Evolutionary conservation across 2,797 vertebrate genomes (phyloP).

Genomic region (Ptychadena robeensis): DNA sequence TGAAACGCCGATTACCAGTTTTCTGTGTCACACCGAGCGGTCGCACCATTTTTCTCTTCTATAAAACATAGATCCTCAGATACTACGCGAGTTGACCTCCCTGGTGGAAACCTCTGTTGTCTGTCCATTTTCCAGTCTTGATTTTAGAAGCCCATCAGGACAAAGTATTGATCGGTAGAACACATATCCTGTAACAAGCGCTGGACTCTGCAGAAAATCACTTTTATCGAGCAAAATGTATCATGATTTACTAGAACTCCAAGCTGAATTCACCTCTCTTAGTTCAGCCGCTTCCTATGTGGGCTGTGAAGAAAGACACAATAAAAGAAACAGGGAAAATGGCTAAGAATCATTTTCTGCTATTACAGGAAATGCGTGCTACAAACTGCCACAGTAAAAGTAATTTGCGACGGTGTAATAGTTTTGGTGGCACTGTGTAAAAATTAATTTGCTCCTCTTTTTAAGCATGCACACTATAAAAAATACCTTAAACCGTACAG

Average conservation of each 20-base stretch:
- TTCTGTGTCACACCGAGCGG: conserved; percentile 14
- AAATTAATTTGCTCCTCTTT: not conserved
- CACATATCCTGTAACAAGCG: conserved; percentile 32
- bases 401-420: not conserved
- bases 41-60: conserved; percentile 11
- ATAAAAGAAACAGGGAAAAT: conserved; percentile 1
- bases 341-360: conserved; percentile 19
- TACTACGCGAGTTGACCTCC: conserved; percentile 5
- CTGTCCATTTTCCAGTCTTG: conserved; percentile 27
- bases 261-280: conserved; percentile 31
- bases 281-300: not conserved
- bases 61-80: conserved; percentile 19
- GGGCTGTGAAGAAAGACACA: not conserved
- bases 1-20: not conserved
- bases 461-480: not conserved
- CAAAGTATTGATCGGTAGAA: conserved; percentile 43
- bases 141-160: conserved; percentile 39
- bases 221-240: conserved; percentile 41
- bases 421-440: not conserved
- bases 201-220: conserved; percentile 27
- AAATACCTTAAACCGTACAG: too few relatives aligned
- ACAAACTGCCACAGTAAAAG: not conserved
- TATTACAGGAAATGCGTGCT: not conserved
- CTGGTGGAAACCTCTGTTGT: conserved; percentile 42
- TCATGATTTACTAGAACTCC: conserved; percentile 51